A percentile compares a stretch with the other conserved stretches of the same genome.
Conservation (phyloP, 2,113 vertebrate genomes). For the Dromaius novaehollandiae region DNA sequence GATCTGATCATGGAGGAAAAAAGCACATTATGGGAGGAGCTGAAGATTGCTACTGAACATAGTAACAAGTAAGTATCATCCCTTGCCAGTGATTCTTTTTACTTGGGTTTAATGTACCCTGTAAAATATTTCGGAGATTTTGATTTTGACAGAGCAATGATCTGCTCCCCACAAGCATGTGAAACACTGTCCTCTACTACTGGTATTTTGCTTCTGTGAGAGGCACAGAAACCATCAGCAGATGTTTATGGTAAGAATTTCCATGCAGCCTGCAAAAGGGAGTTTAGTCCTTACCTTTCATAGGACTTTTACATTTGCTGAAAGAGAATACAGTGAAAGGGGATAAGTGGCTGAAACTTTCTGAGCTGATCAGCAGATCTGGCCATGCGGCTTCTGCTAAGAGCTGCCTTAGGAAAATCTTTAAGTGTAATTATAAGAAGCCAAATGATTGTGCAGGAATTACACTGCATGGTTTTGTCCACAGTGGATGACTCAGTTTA, state of each 20-base stretch:
- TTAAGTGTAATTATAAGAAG: slow-evolving; percentile 5
- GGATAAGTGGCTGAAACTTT: slow-evolving; percentile 34
- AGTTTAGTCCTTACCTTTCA: slow-evolving; percentile 23
- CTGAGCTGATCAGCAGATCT: slow-evolving; percentile 51
- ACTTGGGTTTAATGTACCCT: background rate
- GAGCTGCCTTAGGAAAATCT: slow-evolving; percentile 34
- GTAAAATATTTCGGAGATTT: background rate
- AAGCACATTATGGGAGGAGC: slow-evolving; percentile 66
- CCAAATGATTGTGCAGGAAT: slow-evolving; percentile 35
- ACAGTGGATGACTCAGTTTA: slow-evolving; percentile 15
- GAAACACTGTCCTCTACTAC: background rate
- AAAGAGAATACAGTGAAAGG: background rate
- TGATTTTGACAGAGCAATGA: background rate
- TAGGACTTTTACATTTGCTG: background rate
- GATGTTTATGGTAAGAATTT: background rate
- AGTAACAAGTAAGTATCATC: slow-evolving; percentile 78
- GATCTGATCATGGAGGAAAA: slow-evolving; percentile 73
- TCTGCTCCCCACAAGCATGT: background rate
- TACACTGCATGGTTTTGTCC: slow-evolving; percentile 29
- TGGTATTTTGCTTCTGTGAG: background rate
- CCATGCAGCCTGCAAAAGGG: background rate
- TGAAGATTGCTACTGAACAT: slow-evolving; percentile 78
- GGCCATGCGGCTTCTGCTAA: background rate
- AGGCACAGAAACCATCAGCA: background rate
- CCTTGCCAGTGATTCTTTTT: background rate